These are phyloP conservation scores for Physocephala rufipes DNA, from an alignment of 2,888 invertebrate genomes.

Conservation along the genomic window DNA sequence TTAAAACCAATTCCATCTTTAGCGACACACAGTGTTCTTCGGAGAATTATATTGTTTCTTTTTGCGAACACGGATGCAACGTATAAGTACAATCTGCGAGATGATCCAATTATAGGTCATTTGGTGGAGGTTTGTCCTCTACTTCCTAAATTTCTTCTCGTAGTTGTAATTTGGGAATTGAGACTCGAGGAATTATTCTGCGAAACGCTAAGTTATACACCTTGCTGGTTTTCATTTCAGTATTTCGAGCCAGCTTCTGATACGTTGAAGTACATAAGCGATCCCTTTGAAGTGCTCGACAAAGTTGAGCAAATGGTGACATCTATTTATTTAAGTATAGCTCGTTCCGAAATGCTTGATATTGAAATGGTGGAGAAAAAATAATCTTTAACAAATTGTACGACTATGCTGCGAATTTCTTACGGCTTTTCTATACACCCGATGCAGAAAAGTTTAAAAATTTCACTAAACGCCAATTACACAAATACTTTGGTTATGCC, in stretches of 20 bases:
- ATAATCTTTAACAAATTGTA: conserved; percentile 53
- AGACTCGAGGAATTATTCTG: conserved; percentile 54
- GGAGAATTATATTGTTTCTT: conserved; percentile 57
- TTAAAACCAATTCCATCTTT: conserved; percentile 43
- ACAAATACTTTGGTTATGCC: conserved; percentile 53
- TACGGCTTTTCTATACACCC: conserved; percentile 57
- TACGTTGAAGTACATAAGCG: conserved; percentile 52
- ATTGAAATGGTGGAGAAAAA: conserved; percentile 52
- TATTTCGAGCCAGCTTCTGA: conserved; percentile 53
- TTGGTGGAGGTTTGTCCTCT: conserved; percentile 53
- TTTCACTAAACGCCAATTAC: conserved; percentile 50
- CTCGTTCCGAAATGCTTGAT: conserved; percentile 50
- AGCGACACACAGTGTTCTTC: conserved; percentile 41
- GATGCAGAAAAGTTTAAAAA: conserved; percentile 53
- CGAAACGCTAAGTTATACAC: conserved; percentile 53
- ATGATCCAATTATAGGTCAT: conserved; percentile 52
- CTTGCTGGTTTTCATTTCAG: conserved; percentile 57
- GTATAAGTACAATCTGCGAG: conserved; percentile 53
- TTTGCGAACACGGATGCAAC: conserved; percentile 56
- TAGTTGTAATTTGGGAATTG: conserved; percentile 54
- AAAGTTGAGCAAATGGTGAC: conserved; percentile 52
- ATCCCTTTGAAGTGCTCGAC: conserved; percentile 53
- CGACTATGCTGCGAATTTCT: conserved; percentile 53
- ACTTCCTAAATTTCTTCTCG: conserved; percentile 54
- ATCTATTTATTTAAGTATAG: conserved; percentile 51